Base-by-base conservation (phyloP, 2,888 invertebrate genomes). In the Tortricodes alternella region DNA sequence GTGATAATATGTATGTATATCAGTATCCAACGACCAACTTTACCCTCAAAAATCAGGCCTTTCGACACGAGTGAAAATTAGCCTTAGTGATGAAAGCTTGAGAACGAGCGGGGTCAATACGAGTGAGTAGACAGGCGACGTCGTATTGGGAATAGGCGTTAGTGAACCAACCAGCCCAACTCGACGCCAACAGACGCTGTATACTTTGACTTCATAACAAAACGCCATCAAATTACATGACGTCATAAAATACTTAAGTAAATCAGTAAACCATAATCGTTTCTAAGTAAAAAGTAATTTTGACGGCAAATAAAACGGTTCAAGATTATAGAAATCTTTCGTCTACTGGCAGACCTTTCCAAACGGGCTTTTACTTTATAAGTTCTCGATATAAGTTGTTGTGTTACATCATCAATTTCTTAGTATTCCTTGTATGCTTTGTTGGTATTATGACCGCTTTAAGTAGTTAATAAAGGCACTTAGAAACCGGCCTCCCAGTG, bases 401-500 rank as follows among this genome's bases (percentile, higher is more conserved):
- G n/a, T n/a, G n/a, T n/a, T 41, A 15, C 24, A 41, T 24, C 24
- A 16, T 24, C 15, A 8, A 9, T 15, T 41, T 16, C 23, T 44
- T 24, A 7, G 15, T 38, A 41, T 39, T 19, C n/a, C 37, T 41
- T 48, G 38, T 5, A 19, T 27, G 34, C 19, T 48, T 46, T 35
- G 8, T 41, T 9, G 19, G 41, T 21, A 49, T 15, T 11, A 23
- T 46, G 27, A 34, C 23, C 23, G 13, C 67, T 72, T 73, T 70
- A 67, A 65, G 65, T 67, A 65, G 67, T 72, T 81, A 78, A 84
- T 80, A 73, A n/a, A 77, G 73, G 68, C 68, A 66, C 57, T 70
- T 65, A 69, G 64, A 64, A 66, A 46, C 57, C 58, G 65, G 67
- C 76, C 81, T 80, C 82, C 81, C 78, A 74, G 61, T 61, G 68